These are phyloP conservation scores for Scomber scombrus DNA, from an alignment of 2,113 vertebrate species.

Conservation along the genomic window DNA sequence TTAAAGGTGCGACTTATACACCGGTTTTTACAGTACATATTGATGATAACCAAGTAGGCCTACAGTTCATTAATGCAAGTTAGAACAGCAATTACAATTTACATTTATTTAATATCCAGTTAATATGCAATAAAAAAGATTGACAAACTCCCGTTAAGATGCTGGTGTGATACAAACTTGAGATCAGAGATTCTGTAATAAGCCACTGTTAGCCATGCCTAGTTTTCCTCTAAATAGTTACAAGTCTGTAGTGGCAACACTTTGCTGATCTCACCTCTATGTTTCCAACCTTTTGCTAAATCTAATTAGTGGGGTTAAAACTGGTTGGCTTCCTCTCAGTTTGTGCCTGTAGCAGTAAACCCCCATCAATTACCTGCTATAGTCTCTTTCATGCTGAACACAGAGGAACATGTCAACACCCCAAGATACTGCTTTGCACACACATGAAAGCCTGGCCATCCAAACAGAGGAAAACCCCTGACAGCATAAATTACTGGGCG, in stretches of 20 bases:
- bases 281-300: conserved; percentile 21
- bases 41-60: no score
- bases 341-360: conserved; percentile 45
- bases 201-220: not conserved
- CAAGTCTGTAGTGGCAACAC: conserved; percentile 23
- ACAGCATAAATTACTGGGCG: conserved; percentile 78
- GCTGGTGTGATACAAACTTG: no score
- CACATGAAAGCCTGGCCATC: conserved; percentile 57
- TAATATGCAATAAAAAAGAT: no score
- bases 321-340: conserved; percentile 28
- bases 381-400: conserved; percentile 62
- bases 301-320: conserved; percentile 55
- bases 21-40: no score
- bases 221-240: not conserved
- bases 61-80: no score
- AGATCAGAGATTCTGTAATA: not conserved
- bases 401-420: conserved; percentile 67
- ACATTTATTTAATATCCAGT: no score
- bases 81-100: no score
- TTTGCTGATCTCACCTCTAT: conserved; percentile 1
- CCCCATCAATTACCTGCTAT: conserved; percentile 69
- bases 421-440: conserved; percentile 61
- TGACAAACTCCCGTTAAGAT: no score
- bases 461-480: conserved; percentile 67
- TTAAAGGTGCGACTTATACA: no score